Evolutionary conservation across 2,113 vertebrate genomes (phyloP).

Genomic region (Fregetta grallaria): DNA sequence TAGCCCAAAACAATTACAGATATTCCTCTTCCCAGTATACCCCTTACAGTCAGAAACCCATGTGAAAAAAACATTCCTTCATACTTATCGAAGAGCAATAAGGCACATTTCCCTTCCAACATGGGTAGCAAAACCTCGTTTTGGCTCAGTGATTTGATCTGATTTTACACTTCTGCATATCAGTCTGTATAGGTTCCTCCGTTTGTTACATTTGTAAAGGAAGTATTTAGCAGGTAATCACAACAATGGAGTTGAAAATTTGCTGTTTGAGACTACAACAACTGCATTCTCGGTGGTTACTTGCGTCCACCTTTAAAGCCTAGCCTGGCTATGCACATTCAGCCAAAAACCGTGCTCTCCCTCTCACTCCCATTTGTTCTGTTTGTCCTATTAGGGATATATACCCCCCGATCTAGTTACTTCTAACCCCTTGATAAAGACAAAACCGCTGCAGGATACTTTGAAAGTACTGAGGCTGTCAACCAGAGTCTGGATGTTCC

Average conservation of each 20-base stretch:
- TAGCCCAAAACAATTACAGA: background rate
- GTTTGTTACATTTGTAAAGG: background rate
- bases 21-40: background rate
- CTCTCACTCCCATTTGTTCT: background rate
- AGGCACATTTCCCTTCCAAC: background rate
- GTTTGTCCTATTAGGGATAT: background rate
- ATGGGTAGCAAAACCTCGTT: background rate
- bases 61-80: background rate
- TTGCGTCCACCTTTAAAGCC: background rate
- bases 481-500: slow-evolving; percentile 19
- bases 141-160: background rate
- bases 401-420: background rate
- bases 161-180: background rate
- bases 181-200: background rate
- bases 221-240: background rate
- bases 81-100: background rate
- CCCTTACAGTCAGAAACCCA: background rate
- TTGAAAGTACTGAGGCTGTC: slow-evolving; percentile 30
- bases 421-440: background rate
- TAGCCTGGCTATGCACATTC: background rate
- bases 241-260: background rate
- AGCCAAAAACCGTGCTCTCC: background rate
- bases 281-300: background rate
- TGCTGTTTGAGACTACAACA: background rate
- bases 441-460: slow-evolving; percentile 16